These are phyloP conservation scores for Acanthosepion pharaonis DNA, from an alignment of 2,888 invertebrate species.

Conservation along the genomic window DNA sequence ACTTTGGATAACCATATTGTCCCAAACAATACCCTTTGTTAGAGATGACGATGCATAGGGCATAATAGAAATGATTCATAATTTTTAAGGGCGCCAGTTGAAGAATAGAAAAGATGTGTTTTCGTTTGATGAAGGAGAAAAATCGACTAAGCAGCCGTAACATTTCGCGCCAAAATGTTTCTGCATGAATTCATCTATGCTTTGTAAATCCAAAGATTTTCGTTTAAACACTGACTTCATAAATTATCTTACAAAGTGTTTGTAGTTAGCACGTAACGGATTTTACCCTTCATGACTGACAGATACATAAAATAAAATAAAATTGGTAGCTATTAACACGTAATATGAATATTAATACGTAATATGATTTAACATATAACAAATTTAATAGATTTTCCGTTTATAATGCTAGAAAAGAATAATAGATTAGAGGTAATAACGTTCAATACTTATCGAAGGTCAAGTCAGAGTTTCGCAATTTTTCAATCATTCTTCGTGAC, in stretches of 20 bases:
- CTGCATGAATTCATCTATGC: not conserved
- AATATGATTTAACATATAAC: too few relatives aligned
- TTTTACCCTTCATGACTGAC: not conserved
- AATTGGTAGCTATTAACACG: too few relatives aligned
- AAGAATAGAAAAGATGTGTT: not conserved
- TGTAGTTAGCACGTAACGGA: not conserved
- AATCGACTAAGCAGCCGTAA: not conserved
- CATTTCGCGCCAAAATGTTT: not conserved
- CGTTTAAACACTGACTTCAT: not conserved
- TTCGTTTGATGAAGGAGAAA: not conserved
- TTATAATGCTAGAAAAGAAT: too few relatives aligned
- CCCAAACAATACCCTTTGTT: not conserved
- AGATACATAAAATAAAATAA: not conserved
- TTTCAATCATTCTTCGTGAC: too few relatives aligned
- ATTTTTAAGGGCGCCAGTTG: not conserved
- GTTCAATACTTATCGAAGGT: too few relatives aligned
- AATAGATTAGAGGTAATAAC: too few relatives aligned
- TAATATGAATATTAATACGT: too few relatives aligned
- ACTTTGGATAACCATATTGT: not conserved
- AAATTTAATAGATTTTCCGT: too few relatives aligned
- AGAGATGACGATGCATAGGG: not conserved
- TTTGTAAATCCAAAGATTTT: not conserved
- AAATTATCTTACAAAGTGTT: not conserved
- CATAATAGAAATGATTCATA: not conserved
- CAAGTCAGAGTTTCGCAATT: too few relatives aligned